Conservation (phyloP, 2,888 invertebrate species). For the Melangyna quadrimaculata region DNA sequence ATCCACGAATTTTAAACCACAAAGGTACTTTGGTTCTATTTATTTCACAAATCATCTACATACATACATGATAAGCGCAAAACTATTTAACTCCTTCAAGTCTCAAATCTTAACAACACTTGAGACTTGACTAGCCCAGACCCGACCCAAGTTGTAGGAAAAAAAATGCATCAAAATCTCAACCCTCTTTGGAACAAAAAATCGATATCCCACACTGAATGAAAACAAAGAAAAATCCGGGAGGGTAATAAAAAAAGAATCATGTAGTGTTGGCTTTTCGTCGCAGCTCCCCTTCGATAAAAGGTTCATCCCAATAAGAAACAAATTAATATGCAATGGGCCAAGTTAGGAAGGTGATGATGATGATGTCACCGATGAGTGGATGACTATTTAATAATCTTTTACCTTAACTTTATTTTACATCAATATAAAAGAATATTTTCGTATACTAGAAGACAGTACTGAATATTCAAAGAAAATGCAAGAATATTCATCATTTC, state of each 20-base stretch:
- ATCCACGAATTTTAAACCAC: too few species aligned
- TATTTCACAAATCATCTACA: too few species aligned
- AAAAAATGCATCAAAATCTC: slow-evolving; percentile 26
- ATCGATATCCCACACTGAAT: slow-evolving; percentile 39
- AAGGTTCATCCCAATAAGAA: slow-evolving; percentile 40
- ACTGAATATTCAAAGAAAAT: neutral
- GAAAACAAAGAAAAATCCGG: slow-evolving; percentile 50
- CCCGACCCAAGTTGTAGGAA: neutral
- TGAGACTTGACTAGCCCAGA: neutral
- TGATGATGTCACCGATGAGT: slow-evolving; percentile 75
- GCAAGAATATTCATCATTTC: slow-evolving; percentile 36
- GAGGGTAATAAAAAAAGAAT: neutral
- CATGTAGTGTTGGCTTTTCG: neutral
- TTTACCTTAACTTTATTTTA: neutral
- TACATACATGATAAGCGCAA: too few species aligned
- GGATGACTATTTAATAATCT: slow-evolving; percentile 44
- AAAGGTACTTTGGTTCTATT: too few species aligned
- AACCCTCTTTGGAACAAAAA: slow-evolving; percentile 24
- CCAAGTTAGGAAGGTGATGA: slow-evolving; percentile 73
- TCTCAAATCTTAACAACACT: neutral
- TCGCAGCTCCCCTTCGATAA: slow-evolving; percentile 43
- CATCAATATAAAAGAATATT: neutral
- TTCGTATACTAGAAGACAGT: neutral
- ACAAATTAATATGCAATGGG: slow-evolving; percentile 64
- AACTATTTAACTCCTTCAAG: neutral